Percentiles rank a stretch among this genome's conserved stretches.
Evolutionary conservation across 2,888 invertebrate genomes (phyloP).

Genomic region (Matsumyia berberina): DNA sequence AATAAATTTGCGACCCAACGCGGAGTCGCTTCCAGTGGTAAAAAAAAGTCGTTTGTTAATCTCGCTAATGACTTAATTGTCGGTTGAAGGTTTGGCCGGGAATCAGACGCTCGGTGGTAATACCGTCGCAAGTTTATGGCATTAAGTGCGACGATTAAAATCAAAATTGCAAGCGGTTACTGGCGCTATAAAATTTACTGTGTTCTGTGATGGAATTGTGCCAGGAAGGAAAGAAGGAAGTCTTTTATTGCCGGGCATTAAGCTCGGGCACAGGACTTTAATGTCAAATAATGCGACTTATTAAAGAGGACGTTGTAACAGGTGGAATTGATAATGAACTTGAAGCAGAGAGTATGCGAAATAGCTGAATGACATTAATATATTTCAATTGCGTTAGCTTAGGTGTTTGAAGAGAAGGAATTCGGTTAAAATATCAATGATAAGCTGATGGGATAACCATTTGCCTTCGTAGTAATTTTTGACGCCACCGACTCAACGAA

Average conservation of each 20-base stretch:
- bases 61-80: slow-evolving; percentile 72
- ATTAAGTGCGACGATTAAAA: slow-evolving; percentile 66
- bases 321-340: background rate
- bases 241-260: slow-evolving; percentile 27
- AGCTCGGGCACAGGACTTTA: background rate
- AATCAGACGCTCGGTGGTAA: slow-evolving; percentile 32
- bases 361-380: too few relatives aligned
- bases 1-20: slow-evolving; percentile 52
- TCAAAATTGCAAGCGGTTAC: slow-evolving; percentile 57
- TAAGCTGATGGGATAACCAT: too few relatives aligned
- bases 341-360: too few relatives aligned
- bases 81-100: slow-evolving; percentile 14
- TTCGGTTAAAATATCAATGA: too few relatives aligned
- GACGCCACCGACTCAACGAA: too few relatives aligned
- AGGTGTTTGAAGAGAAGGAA: too few relatives aligned
- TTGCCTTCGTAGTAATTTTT: too few relatives aligned
- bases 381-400: too few relatives aligned
- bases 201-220: slow-evolving; percentile 47
- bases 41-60: slow-evolving; percentile 66
- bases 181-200: slow-evolving; percentile 25
- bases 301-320: background rate
- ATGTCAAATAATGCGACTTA: background rate
- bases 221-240: slow-evolving; percentile 16
- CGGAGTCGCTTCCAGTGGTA: slow-evolving; percentile 24
- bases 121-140: slow-evolving; percentile 53